A percentile compares a stretch with the other conserved stretches of the same genome.
Conservation (phyloP, 2,797 vertebrate species). For the Lagocephalus sceleratus region DNA sequence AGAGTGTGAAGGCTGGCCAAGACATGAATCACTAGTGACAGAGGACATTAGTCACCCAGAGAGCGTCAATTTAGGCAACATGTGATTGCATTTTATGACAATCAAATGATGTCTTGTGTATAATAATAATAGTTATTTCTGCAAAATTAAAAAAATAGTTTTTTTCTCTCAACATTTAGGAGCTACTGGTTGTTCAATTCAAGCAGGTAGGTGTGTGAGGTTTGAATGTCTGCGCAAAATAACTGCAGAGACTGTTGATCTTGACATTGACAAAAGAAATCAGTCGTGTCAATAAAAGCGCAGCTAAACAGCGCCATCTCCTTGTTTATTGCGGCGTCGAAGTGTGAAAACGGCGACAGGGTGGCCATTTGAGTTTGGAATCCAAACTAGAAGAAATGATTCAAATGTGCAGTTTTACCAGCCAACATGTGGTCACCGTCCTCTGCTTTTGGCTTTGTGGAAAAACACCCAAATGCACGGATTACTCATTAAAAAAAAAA, state of each 20-base stretch:
- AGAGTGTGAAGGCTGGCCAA: conserved; percentile 14
- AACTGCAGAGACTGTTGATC: neutral
- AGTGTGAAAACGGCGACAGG: neutral
- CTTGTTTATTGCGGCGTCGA: conserved; percentile 18
- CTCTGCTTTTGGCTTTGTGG: no score
- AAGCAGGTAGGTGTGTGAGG: neutral
- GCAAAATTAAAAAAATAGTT: no score
- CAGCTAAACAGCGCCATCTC: conserved; percentile 45
- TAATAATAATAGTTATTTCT: no score
- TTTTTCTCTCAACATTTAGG: neutral
- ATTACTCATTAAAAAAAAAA: no score
- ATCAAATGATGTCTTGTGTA: neutral
- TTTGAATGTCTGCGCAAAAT: neutral
- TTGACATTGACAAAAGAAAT: neutral
- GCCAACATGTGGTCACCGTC: neutral
- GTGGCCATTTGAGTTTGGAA: no score
- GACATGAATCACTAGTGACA: conserved; percentile 21
- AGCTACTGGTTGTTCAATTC: neutral
- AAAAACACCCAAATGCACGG: no score
- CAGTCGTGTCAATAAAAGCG: no score
- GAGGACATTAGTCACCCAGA: neutral
- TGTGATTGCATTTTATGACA: no score
- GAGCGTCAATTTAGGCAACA: neutral
- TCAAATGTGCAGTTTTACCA: neutral
- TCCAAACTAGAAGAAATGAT: no score